Evolutionary conservation across 2,888 invertebrate genomes (phyloP), one percentile per base, ranked within the genome.

Genomic region (Aromia moschata): DNA sequence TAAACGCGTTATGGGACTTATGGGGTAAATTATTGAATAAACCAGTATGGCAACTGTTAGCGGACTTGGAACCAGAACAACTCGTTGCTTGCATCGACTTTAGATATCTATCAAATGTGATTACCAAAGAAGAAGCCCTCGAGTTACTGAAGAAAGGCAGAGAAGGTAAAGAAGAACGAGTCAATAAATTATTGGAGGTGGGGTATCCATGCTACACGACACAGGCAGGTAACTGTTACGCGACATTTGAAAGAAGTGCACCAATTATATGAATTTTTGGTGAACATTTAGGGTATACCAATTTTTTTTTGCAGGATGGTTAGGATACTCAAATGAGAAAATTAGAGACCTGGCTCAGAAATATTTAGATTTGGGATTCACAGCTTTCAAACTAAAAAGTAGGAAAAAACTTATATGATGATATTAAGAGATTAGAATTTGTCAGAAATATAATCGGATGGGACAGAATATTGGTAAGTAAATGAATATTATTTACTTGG

Each of bases 1-100:
- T 94, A n/a, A 96, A 96, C 79, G 91, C 94, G 0, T 78, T 96
- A 1, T 96, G 96, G 96, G 96, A 96, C 79, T 81, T 96, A 51
- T 95, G 95, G 95, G 94, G 90, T 0, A 87, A 91, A 70, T 81
- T 92, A 5, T 90, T 93, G 77, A 84, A 86, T 30, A 94, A 95
- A 78, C 94, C 96, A 0, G 79, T 96, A 0, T 96, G 96, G 96
- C 89, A 89, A 74, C 82, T 96, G 0, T 80, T 96, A 1, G 86
- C 85, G 0, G 95, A 96, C 73, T 85, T 96, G 86, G 86, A 88
- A 62, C 94, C 96, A 0, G 92, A 95, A 82, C 84, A 89, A 75
- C 80, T 96, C 20, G 89, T 94, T n/a, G 90, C 92, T 0, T 86
- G 89, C 0, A 92, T 96, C 64, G 95, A 96, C 78, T 96, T 96